phyloP scores from a whole-genome alignment of 2,888 invertebrate species.

The Synergus laeviventris region DNA sequence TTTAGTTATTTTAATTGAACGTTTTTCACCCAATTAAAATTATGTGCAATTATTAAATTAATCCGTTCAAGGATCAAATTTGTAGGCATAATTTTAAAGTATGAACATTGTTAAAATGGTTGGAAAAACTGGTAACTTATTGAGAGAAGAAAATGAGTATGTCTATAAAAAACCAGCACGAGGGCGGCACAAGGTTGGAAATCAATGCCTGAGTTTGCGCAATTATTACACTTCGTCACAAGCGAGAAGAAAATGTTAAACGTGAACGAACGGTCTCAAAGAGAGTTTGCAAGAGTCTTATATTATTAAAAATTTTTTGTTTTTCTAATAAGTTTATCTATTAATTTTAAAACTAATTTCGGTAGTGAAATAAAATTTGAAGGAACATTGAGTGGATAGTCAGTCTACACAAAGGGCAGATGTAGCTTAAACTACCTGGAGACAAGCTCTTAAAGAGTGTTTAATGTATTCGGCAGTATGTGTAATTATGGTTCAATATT shows the following conservation, averaged over 20 bases:
- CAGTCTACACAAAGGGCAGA: background rate
- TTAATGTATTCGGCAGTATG: background rate
- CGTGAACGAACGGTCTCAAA: background rate
- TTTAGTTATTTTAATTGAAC: too few species aligned
- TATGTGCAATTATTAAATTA: too few species aligned
- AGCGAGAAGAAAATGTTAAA: background rate
- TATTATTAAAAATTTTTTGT: background rate
- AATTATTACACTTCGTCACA: background rate
- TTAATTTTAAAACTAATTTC: background rate
- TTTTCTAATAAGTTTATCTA: background rate
- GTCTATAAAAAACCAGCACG: constrained; percentile 43
- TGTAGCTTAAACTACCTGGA: background rate
- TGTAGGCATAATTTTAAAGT: too few species aligned
- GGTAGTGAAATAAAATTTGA: background rate
- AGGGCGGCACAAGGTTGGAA: background rate
- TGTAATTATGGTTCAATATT: background rate
- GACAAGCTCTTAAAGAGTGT: background rate
- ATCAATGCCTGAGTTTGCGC: constrained; percentile 36
- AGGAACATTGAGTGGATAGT: background rate
- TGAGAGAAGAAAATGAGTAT: too few species aligned
- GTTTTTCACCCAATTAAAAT: too few species aligned
- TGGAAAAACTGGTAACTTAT: too few species aligned
- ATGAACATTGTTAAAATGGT: too few species aligned
- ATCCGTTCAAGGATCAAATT: too few species aligned
- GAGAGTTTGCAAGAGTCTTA: background rate